Evolutionary conservation across 2,888 invertebrate genomes (phyloP).

Genomic region (Drosophila formosana): DNA sequence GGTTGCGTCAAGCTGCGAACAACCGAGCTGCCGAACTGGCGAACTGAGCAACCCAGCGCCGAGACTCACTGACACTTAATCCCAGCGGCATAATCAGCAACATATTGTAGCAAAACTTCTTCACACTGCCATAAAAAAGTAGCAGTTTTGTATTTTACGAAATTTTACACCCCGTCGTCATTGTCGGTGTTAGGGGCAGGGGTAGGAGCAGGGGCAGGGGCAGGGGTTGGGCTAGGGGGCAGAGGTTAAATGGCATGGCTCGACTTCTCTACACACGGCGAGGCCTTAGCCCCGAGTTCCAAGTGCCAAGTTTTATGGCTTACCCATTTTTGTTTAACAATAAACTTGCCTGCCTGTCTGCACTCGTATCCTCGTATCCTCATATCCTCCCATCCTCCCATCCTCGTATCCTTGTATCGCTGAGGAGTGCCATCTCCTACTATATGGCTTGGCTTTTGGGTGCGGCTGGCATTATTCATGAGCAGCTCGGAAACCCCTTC

Average conservation of each 20-base stretch:
- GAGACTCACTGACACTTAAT: slow-evolving; percentile 74
- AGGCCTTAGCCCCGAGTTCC: slow-evolving; percentile 27
- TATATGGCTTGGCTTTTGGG: slow-evolving; percentile 27
- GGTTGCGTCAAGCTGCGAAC: slow-evolving; percentile 50
- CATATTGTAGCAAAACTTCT: slow-evolving; percentile 79
- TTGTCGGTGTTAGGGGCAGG: slow-evolving; percentile 1
- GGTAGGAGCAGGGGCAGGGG: background rate
- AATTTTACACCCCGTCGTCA: slow-evolving; percentile 66
- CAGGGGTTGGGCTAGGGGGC: slow-evolving; percentile 4
- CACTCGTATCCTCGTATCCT: slow-evolving; percentile 42
- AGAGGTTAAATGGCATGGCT: slow-evolving; percentile 64
- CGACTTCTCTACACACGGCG: slow-evolving; percentile 12
- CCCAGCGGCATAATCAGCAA: slow-evolving; percentile 81
- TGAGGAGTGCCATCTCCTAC: slow-evolving; percentile 46
- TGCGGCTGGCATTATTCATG: slow-evolving; percentile 70
- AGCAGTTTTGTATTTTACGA: slow-evolving; percentile 65
- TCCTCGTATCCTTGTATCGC: background rate
- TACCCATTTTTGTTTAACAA: slow-evolving; percentile 76
- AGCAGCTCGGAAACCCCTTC: slow-evolving; percentile 48
- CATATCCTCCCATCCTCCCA: no score
- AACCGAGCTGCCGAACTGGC: background rate
- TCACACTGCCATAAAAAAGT: slow-evolving; percentile 67
- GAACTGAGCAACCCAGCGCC: slow-evolving; percentile 10
- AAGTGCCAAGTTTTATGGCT: slow-evolving; percentile 60
- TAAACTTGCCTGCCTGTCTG: slow-evolving; percentile 66